A percentile compares a stretch with the other conserved stretches of the same genome.
These are phyloP conservation scores for Cyanocitta stelleri DNA, from an alignment of 2,113 vertebrate genomes.

Conservation along the genomic window DNA sequence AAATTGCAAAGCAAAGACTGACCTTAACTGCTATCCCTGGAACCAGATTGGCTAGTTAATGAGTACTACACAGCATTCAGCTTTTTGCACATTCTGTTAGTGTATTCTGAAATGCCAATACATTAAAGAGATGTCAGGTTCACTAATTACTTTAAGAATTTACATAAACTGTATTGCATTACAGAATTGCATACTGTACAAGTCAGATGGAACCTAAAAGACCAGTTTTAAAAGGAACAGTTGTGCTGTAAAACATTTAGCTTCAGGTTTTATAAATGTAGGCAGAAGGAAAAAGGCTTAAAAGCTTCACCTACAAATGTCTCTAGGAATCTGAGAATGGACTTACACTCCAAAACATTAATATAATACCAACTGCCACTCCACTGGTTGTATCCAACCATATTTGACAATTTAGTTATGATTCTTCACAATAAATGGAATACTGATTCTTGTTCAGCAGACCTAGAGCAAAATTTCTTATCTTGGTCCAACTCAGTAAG, in stretches of 20 bases:
- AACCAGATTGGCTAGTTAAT: slow-evolving; percentile 3
- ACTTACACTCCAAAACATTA: background rate
- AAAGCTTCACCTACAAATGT: background rate
- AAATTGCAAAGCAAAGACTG: slow-evolving; percentile 38
- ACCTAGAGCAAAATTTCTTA: background rate
- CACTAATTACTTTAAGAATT: slow-evolving; percentile 2
- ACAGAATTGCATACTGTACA: background rate
- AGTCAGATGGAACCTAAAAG: background rate
- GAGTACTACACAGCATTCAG: background rate
- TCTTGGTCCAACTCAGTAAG: background rate
- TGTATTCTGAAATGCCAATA: background rate
- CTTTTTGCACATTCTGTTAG: background rate
- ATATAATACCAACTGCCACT: background rate
- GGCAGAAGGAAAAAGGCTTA: background rate
- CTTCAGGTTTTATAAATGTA: background rate
- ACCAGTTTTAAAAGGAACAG: background rate
- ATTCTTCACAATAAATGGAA: background rate
- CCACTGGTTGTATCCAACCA: background rate
- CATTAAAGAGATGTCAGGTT: slow-evolving; percentile 6
- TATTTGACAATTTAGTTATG: background rate
- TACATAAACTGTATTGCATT: background rate
- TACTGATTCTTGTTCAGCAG: background rate
- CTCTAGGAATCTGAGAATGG: background rate
- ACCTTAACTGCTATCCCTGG: slow-evolving; percentile 35
- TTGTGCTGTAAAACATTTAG: background rate